Conservation (phyloP, 2,797 vertebrate species). For the Allobates femoralis region DNA sequence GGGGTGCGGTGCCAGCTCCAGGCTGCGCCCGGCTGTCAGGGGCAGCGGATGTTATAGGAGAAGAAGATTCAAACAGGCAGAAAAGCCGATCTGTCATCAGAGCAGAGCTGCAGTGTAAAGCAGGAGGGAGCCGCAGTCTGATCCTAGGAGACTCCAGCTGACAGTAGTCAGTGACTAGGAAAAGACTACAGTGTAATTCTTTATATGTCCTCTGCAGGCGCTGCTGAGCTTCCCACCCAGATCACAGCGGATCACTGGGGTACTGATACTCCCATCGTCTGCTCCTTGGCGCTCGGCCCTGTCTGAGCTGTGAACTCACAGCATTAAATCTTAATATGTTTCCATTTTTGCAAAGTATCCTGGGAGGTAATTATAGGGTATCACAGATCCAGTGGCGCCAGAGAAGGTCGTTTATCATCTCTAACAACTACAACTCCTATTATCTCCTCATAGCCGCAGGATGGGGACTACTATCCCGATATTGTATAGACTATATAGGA, state of each 20-base stretch:
- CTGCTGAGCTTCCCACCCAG: background rate
- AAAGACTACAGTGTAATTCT: background rate
- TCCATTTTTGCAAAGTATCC: background rate
- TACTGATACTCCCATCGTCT: background rate
- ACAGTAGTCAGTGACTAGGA: no score
- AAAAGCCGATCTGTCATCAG: no score
- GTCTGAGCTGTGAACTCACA: background rate
- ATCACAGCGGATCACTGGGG: background rate
- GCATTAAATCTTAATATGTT: constrained; percentile 16
- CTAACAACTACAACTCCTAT: no score
- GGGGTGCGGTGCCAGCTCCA: background rate
- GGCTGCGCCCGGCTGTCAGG: background rate
- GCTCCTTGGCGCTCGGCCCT: background rate
- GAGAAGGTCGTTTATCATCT: background rate
- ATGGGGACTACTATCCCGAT: no score
- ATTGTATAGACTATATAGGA: no score
- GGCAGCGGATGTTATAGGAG: no score
- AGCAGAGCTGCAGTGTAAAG: no score
- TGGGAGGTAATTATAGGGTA: background rate
- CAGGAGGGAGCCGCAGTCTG: no score
- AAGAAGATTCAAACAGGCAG: no score
- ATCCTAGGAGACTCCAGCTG: no score
- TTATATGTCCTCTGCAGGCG: background rate
- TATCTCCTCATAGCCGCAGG: no score
- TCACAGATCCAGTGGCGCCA: background rate